Percentiles rank a stretch among this genome's conserved stretches.
Evolutionary conservation across 2,113 vertebrate genomes (phyloP).

Genomic region (Nothocercus julius): DNA sequence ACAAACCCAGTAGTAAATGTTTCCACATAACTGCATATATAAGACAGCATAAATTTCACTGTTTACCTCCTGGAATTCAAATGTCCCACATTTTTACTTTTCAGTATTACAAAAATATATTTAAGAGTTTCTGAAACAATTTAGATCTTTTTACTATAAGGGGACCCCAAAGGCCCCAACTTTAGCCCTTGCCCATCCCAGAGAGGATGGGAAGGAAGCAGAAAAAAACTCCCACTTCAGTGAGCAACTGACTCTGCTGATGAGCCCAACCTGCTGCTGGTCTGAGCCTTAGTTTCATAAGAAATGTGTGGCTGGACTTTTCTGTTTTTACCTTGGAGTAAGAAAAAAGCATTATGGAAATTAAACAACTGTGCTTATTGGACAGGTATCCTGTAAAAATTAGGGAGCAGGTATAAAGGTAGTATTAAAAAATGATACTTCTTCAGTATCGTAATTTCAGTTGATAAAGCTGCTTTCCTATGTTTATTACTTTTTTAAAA

Average conservation of each 20-base stretch:
- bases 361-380: fast-evolving
- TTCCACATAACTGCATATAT: background rate
- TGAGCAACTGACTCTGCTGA: no score
- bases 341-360: background rate
- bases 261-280: background rate
- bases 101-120: background rate
- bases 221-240: background rate
- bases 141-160: background rate
- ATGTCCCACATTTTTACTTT: fast-evolving
- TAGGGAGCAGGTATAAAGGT: background rate
- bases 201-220: background rate
- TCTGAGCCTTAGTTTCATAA: fast-evolving
- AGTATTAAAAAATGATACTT: background rate
- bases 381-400: no score
- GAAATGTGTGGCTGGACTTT: fast-evolving
- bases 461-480: background rate
- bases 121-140: background rate
- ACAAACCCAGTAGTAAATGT: background rate
- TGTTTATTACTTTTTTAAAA: background rate
- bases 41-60: background rate
- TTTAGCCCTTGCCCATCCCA: fast-evolving
- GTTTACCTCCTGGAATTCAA: background rate
- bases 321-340: no score
- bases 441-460: background rate
- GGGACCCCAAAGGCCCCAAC: no score